Evolutionary conservation across 2,888 invertebrate genomes (phyloP), one percentile per base, ranked within the genome.

Genomic region (Slavum lentiscoides): DNA sequence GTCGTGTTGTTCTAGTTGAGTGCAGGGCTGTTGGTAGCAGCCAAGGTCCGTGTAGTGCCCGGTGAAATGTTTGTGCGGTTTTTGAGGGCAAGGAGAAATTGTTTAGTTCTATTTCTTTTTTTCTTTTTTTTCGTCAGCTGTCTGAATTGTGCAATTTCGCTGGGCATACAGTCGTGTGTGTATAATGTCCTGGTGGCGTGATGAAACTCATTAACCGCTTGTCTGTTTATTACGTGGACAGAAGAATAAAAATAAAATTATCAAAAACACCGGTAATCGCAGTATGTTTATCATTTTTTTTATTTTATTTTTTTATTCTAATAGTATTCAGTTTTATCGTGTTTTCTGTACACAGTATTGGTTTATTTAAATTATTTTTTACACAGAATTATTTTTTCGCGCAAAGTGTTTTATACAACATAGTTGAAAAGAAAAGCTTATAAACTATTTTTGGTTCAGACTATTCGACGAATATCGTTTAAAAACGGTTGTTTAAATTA

Each of bases 31-130:
- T 80, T 64, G 55, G 64, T 8, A 64, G 70, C 70, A 70, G 55
- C 70, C 77, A 80, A 80, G 77, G 77, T 70, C 23, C n/a, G 37
- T 21, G 39, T 55, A 80, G 62, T 80, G 39, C 55, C 64, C 64
- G 23, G 77, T 70, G 77, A 70, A 80, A 80, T 80, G 77, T 80
- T 77, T 43, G 55, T 72, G 77, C 21, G 70, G 77, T 80, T 80
- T 80, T 80, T 80, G 77, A 80, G 77, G 61, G 69, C 77, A 80
- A 80, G 77, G 77, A 80, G 77, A 80, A 80, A 80, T 80, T 80
- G 39, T 80, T 80, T 80, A 70, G 64, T 70, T 70, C 55, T 70
- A 55, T 80, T 70, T 80, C 62, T 70, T 62, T 53, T 9, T 1
- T 43, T 43, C 62, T 61, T 80, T 70, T 80, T 70, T 70, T 62